These are phyloP conservation scores for Hirundichthys speculiger DNA, from an alignment of 2,113 vertebrate genomes.

Conservation along the genomic window DNA sequence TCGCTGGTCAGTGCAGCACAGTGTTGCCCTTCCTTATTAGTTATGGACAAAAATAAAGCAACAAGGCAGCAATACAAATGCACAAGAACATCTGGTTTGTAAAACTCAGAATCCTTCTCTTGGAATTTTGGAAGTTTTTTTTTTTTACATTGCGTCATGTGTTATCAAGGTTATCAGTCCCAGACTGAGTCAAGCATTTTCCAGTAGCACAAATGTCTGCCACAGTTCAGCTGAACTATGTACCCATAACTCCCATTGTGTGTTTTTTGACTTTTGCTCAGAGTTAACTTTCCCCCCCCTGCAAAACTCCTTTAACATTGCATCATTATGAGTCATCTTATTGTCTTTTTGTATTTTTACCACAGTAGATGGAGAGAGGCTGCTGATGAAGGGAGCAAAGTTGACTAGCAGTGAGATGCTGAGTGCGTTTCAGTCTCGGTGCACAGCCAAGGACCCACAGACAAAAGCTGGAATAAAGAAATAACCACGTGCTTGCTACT, in stretches of 20 bases:
- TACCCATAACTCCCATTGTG: constrained; percentile 2
- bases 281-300: constrained; percentile 22
- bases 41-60: no score
- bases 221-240: constrained; percentile 24
- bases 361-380: constrained; percentile 86
- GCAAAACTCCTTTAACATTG: constrained; percentile 8
- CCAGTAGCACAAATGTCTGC: constrained; percentile 12
- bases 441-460: constrained; percentile 81
- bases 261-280: constrained; percentile 24
- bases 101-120: not conserved
- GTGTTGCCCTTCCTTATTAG: no score
- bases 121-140: not conserved
- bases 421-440: constrained; percentile 78
- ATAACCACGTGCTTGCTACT: constrained; percentile 26
- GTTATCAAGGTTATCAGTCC: not conserved
- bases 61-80: not conserved
- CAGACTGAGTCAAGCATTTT: constrained; percentile 10
- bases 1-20: no score
- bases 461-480: constrained; percentile 75
- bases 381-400: constrained; percentile 87
- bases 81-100: not conserved
- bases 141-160: not conserved
- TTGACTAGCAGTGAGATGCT: constrained; percentile 85
- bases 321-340: constrained; percentile 17
- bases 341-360: constrained; percentile 24